Evolutionary conservation across 2,113 vertebrate genomes (phyloP), one percentile per base, ranked within the genome.

Genomic region (Albula goreensis): DNA sequence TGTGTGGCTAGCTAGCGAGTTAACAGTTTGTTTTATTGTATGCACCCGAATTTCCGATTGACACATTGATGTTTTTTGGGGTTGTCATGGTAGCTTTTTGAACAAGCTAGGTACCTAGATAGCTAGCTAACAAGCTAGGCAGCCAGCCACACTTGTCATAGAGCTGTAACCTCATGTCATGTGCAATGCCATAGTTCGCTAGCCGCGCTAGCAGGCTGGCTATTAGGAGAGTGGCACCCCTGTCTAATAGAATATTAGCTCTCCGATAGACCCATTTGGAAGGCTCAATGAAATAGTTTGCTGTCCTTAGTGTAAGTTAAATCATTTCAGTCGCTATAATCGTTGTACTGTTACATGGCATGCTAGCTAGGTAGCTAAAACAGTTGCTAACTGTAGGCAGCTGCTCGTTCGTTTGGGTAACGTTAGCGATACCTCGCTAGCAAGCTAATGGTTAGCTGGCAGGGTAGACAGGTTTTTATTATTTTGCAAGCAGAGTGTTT

Each of bases 121-220:
- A 41, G 31, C 31, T 41, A 41, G 31, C 31, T 41, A 41, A 41
- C 31, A 41, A 12, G 53, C 7, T 56, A 56, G 53, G 53, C 12
- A 56, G 53, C 53, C 53, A 74, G n/a, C 70, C 70, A 74, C 70
- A n/a, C 63, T 70, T 70, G 63, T 70, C 63, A n/a, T 70, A 70
- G 19, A 70, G 63, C 25, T 74, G 70, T 22, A n/a, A 74, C 70
- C 70, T 31, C 70, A 74, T 74, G 70, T 22, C 70, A 74, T 74
- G 70, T 31, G 70, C 22, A 25, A 31, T 25, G 70, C 22, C 70
- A 63, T 15, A n/a, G 70, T 74, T n/a, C 70, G 70, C 22, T 74
- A 66, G 60, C 60, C 19, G 31, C 31, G 31, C 31, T 41, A 41
- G 31, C 31, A 41, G 31, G 31, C 31, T 41, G 31, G 31, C 31